These are phyloP conservation scores for Drosophila koepferae DNA, from an alignment of 2,888 invertebrate species.

Conservation along the genomic window DNA sequence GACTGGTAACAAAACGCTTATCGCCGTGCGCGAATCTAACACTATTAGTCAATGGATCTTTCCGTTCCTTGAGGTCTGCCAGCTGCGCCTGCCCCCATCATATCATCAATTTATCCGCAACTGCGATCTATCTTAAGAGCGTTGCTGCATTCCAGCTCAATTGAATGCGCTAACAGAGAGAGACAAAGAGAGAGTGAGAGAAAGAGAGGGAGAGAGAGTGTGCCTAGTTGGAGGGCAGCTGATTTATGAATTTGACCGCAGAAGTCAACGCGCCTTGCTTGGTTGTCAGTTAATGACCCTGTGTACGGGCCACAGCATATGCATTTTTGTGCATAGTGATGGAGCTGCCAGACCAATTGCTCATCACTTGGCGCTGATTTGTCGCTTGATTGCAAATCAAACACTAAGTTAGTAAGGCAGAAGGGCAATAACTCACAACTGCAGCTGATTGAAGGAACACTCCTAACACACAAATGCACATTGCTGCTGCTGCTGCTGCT, in stretches of 20 bases:
- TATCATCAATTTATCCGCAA: constrained; percentile 77
- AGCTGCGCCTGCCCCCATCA: constrained; percentile 54
- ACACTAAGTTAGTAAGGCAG: constrained; percentile 74
- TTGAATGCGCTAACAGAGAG: constrained; percentile 21
- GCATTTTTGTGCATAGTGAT: constrained; percentile 47
- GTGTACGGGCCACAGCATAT: constrained; percentile 40
- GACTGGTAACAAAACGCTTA: constrained; percentile 76
- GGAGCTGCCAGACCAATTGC: constrained; percentile 43
- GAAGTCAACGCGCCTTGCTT: constrained; percentile 48
- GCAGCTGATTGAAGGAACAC: constrained; percentile 47
- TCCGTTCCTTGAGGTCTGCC: constrained; percentile 28
- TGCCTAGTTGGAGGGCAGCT: constrained; percentile 48
- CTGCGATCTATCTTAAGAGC: constrained; percentile 55
- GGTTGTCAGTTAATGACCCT: constrained; percentile 73
- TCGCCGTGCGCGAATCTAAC: constrained; percentile 69
- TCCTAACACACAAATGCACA: constrained; percentile 54
- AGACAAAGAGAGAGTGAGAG: not conserved
- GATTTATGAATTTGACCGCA: constrained; percentile 79
- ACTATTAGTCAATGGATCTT: constrained; percentile 78
- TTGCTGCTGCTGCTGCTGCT: not conserved
- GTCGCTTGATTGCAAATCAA: constrained; percentile 45
- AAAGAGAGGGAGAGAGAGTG: not conserved
- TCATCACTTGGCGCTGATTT: constrained; percentile 54
- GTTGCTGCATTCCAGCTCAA: constrained; percentile 71
- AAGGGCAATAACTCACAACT: constrained; percentile 6